These are phyloP conservation scores for Nowickia ferox DNA, from an alignment of 2,888 invertebrate genomes.

Conservation along the genomic window DNA sequence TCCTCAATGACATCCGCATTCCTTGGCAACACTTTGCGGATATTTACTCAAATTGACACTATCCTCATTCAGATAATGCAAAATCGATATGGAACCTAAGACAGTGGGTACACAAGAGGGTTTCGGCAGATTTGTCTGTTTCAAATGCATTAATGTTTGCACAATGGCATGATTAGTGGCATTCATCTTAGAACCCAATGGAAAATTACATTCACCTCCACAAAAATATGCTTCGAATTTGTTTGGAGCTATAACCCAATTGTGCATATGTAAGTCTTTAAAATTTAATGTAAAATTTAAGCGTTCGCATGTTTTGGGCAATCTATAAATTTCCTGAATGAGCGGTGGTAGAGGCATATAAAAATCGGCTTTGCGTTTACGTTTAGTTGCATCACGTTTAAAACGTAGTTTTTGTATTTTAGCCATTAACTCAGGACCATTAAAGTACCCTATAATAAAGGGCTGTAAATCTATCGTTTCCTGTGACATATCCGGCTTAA, in stretches of 20 bases:
- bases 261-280: constrained; percentile 93
- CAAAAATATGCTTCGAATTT: constrained; percentile 97
- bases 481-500: constrained; percentile 77
- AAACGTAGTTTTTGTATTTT: constrained; percentile 83
- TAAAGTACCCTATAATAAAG: constrained; percentile 95
- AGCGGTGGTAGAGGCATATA: constrained; percentile 69
- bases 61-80: constrained; percentile 94
- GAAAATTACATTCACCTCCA: constrained; percentile 96
- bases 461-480: constrained; percentile 90
- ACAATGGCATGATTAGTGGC: constrained; percentile 98
- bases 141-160: constrained; percentile 93
- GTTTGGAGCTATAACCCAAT: constrained; percentile 97
- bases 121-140: constrained; percentile 92
- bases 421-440: constrained; percentile 86
- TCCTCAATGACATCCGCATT: constrained; percentile 95
- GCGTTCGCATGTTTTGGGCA: constrained; percentile 90
- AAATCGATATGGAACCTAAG: constrained; percentile 92
- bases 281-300: constrained; percentile 96
- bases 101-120: constrained; percentile 97
- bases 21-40: constrained; percentile 97
- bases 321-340: constrained; percentile 72
- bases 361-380: constrained; percentile 82
- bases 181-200: constrained; percentile 95
- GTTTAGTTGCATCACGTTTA: constrained; percentile 80
- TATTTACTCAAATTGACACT: constrained; percentile 96